phyloP scores from a whole-genome alignment of 2,113 vertebrate species.

The Psophia crepitans region DNA sequence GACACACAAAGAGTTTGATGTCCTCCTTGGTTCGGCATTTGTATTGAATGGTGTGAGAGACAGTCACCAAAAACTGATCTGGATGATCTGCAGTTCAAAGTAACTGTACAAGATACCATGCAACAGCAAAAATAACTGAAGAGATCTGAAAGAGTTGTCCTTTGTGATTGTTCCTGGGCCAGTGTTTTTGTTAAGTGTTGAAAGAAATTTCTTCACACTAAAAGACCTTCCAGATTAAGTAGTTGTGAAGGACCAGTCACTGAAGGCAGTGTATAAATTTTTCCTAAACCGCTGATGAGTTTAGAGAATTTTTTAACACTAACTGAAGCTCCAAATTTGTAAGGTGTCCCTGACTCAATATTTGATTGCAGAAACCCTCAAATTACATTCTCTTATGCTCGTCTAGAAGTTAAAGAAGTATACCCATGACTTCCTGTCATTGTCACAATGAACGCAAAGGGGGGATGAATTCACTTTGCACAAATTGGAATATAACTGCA shows the following conservation, averaged over 20 bases:
- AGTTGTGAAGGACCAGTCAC: neutral
- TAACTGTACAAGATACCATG: neutral
- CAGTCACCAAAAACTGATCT: neutral
- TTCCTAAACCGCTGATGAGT: neutral
- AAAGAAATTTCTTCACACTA: neutral
- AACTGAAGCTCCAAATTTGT: neutral
- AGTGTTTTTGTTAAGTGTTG: neutral
- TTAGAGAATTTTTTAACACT: neutral
- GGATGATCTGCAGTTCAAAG: neutral
- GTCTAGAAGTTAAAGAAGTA: neutral
- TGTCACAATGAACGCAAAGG: neutral
- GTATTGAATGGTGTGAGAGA: neutral
- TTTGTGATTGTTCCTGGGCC: neutral
- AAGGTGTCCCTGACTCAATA: neutral
- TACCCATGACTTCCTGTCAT: no score
- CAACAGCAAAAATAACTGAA: neutral
- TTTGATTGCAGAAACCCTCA: neutral
- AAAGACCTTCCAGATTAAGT: neutral
- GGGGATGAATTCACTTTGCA: neutral
- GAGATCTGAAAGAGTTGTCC: neutral
- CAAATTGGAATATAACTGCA: neutral
- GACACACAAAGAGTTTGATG: neutral
- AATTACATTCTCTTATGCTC: neutral
- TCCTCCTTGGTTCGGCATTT: neutral
- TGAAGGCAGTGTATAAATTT: neutral